phyloP scores from a whole-genome alignment of 2,113 vertebrate species.

The Ramphastos sulfuratus region DNA sequence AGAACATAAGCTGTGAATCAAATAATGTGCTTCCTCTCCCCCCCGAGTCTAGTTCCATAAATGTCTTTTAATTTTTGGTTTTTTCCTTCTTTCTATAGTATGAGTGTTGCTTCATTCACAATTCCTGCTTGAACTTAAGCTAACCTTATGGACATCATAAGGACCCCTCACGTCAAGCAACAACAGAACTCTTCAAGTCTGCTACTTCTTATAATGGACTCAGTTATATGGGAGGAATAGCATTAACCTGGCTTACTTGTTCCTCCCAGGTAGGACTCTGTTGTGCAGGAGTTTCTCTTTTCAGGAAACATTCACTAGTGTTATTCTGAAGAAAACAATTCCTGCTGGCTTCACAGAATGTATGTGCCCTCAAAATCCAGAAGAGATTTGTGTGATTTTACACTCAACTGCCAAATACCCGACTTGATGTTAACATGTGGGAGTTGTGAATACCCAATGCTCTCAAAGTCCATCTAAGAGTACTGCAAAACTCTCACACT shows the following conservation, averaged over 20 bases:
- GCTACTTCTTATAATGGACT: background rate
- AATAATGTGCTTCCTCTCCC: background rate
- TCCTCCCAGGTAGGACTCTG: background rate
- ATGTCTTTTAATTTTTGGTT: background rate
- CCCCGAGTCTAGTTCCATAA: background rate
- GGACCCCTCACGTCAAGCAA: background rate
- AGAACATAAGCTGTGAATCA: background rate
- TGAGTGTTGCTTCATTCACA: background rate
- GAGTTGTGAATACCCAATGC: background rate
- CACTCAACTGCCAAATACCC: background rate
- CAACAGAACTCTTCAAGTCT: background rate
- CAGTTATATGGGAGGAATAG: background rate
- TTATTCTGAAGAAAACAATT: background rate
- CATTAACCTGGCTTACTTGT: background rate
- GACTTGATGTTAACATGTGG: background rate
- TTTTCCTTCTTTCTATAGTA: background rate
- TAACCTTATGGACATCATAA: background rate
- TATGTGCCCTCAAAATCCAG: background rate
- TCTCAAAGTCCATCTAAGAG: background rate
- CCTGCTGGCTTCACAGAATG: background rate
- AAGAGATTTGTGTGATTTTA: background rate
- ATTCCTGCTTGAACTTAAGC: background rate
- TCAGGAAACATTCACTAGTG: background rate
- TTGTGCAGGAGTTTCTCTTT: background rate
- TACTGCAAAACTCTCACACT: background rate